phyloP scores from a whole-genome alignment of 1,140 invertebrate species.

The Trigoniulus corallinus region DNA sequence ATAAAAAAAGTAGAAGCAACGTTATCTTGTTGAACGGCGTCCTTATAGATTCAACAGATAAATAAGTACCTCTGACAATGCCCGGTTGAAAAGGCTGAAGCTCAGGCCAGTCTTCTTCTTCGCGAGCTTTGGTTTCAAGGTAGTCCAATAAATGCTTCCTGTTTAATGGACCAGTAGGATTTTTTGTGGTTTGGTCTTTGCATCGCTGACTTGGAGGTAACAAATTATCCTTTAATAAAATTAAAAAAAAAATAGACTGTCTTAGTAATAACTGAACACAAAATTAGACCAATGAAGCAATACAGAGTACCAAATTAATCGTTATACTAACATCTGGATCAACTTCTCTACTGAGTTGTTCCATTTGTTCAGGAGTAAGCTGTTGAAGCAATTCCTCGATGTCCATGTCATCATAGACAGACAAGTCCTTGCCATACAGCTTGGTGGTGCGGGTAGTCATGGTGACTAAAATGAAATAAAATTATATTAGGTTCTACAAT shows the following conservation, averaged over 20 bases:
- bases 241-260: not conserved
- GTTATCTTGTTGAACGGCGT: not conserved
- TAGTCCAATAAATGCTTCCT: constrained; percentile 93
- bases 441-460: constrained; percentile 47
- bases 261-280: constrained; percentile 1
- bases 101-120: constrained; percentile 94
- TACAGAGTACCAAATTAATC: not conserved
- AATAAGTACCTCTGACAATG: constrained; percentile 59
- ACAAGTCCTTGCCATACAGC: constrained; percentile 80
- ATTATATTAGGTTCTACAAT: not conserved
- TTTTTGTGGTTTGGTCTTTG: constrained; percentile 88
- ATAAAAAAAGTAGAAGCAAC: not conserved
- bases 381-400: constrained; percentile 90
- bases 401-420: constrained; percentile 87
- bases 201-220: constrained; percentile 89
- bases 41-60: not conserved
- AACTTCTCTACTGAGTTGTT: constrained; percentile 93
- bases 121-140: constrained; percentile 91
- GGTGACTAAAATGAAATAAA: not conserved
- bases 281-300: too few relatives aligned
- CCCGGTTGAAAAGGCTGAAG: constrained; percentile 82
- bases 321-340: constrained; percentile 79
- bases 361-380: constrained; percentile 87
- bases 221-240: constrained; percentile 65
- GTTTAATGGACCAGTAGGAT: constrained; percentile 85